Evolutionary conservation across 2,113 vertebrate species (phyloP), one percentile per base, ranked within the genome.

Genomic region (Plectropomus leopardus): DNA sequence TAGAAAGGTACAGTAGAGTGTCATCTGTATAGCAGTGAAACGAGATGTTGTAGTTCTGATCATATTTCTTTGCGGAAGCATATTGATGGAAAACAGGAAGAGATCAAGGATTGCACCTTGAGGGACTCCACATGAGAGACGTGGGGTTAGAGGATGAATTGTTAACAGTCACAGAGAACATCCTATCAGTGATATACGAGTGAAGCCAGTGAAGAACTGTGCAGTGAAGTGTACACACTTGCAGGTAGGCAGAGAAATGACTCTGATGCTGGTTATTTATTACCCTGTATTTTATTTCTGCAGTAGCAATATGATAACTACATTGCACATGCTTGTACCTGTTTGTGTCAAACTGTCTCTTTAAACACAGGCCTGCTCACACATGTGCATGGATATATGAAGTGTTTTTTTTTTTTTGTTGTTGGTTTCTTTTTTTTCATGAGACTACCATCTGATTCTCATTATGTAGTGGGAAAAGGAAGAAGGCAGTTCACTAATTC

Each of bases 391-490:
- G 1, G 19, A 30, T 65, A 32, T 44, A 53, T 44, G 48, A 17
- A 30, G 7, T 60, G 44, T 1, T 51, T 16, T 26, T 30, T 63
- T 58, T 40, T 40, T 40, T 40, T 40, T 1, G n/a, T n/a, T n/a
- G n/a, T n/a, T 58, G 2, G n/a, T 28, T 64, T 42, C 2, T 44
- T 16, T 26, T 36, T 63, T 59, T 45, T 36, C 23, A 7, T 69
- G 57, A 63, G 34, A 71, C 28, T 7, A n/a, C 76, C 84, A 89
- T 86, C 89, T 93, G 89, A 87, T 86, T 91, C 81, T 88, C 67
- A 90, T 93, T 88, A 93, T 85, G 77, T 28, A 66, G 77, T 16
- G 23, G 42, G 42, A 81, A 83, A 57, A 80, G 81, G 30, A 85
- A 64, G 47, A 80, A 80, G 83, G 69, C 72, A 3, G 45, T 74